Evolutionary conservation across 2,888 invertebrate species (phyloP), one percentile per base, ranked within the genome.

Genomic region (Synanthedon formicaeformis): DNA sequence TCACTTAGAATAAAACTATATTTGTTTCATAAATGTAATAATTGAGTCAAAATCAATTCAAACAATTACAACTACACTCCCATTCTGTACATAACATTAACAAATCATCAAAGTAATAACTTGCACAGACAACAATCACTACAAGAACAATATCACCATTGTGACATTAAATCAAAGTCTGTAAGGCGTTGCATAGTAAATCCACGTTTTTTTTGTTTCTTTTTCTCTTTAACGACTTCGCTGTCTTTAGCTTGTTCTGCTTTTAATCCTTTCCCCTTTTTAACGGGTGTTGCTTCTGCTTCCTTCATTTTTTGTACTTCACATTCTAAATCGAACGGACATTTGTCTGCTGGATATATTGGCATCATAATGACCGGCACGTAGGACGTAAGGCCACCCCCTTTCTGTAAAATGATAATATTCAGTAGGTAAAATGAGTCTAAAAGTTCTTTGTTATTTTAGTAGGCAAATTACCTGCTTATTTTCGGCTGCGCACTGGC

Each of bases 321-420:
- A 59, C 78, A 78, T 4, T 81, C 71, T 66, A 85, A 73, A 57
- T 84, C 81, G 53, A 85, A 82, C 2, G 84, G 83, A 48, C 84
- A 85, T 51, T 81, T 60, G 45, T 82, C 78, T 2, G 81, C 75
- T 3, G 81, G 59, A 52, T 73, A 75, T 52, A 86, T 73, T 1
- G 85, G 85, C 83, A 86, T 83, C 81, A 86, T 78, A 41, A 86
- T 78, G 1, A 86, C 73, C 2, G 85, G 85, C 2, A 85, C 74
- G 51, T 77, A 84, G 18, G 75, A 75, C 0, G 77, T 71, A 45
- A 68, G 66, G 0, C 62, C 62, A 12, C 67, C 67, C 2, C 62
- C 61, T 52, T 63, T 70, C 75, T 78, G 60, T 6, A 63, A 58
- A 58, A 54, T 49, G n/a, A 6, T 23, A 23, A 23, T 1, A 23